Evolutionary conservation across 2,113 vertebrate species (phyloP), one percentile per base, ranked within the genome.

Genomic region (Epinephelus lanceolatus): DNA sequence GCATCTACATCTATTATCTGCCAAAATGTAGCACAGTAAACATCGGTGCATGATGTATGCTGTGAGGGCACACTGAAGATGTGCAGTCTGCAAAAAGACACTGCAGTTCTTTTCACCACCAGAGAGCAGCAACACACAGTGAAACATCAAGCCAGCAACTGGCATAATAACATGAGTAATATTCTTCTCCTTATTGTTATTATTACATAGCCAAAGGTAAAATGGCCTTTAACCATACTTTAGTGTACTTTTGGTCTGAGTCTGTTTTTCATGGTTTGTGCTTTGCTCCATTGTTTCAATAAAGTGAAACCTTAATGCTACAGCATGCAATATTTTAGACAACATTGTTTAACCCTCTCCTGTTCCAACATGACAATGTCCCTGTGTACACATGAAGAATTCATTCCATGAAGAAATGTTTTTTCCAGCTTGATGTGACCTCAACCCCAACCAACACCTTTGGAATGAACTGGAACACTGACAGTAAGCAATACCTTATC

Each of bases 71-170:
- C 33, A n/a, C 12, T 30, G 9, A 47, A 30, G 23, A 49, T 5
- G 19, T 60, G 27, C 1, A 33, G 40, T 25, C 7, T 15, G 63
- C 12, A 53, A 53, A 27, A 27, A 6, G 6, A 49, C 2, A 21
- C 19, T 69, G 27, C 25, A 67, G 19, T 74, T 63, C 47, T 25
- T 56, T 17, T 59, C 11, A 63, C 80, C 83, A 67, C 73, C 61
- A 78, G 86, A 47, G 15, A 2, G 80, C 59, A 86, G 86, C 72
- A 88, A 47, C 21, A 80, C 18, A 66, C 69, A 83, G 30, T 19
- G 8, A 74, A 67, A 66, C 18, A 47, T 3, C 15, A 15, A 5
- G 57, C 4, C 23, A 62, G 12, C n/a, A 47, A 13, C 40, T n/a
- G 10, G 21, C 15, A 10, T 1, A 12, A 19, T 1, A 18, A 19